Evolutionary conservation across 2,113 vertebrate genomes (phyloP), one percentile per base, ranked within the genome.

Genomic region (Ciconia boyciana): DNA sequence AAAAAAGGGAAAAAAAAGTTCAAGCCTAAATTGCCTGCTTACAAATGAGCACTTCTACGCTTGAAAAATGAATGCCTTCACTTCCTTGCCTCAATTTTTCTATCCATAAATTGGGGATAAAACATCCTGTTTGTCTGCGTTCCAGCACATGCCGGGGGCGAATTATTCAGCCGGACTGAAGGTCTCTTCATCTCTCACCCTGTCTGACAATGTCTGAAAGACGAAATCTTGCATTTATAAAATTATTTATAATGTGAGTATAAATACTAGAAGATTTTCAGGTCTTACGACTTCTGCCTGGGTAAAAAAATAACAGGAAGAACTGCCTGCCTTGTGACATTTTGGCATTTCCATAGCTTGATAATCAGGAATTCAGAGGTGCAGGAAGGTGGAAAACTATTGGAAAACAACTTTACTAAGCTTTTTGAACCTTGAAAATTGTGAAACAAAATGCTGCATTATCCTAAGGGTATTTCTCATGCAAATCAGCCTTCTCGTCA

Each of bases 31-130:
- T 95, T 96, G 96, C 66, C 66, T 72, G 93, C 95, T 94, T 95
- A 92, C 94, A 96, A 97, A 97, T 94, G 80, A 94, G 92, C 83
- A 57, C 94, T 93, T 88, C 87, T 88, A 25, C n/a, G 8, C 72
- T 90, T 52, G 80, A 86, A 94, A 96, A 96, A 95, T 85, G 89
- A 93, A 97, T 93, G 87, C 94, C 71, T 97, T 84, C 77, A 68
- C 85, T 90, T 91, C 91, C 83, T 94, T 9, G 89, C 55, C 83
- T 95, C 89, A 77, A 74, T 93, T 95, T 97, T 96, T 90, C 54
- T 94, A 90, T 81, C 90, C 58, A 90, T 89, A 97, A 89, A 72
- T 5, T 94, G 60, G 66, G 75, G 75, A 69, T 90, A 93, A 96
- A 94, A 44, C 71, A 90, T 88, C 89, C 95, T 94, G 94, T 94